Evolutionary conservation across 2,797 vertebrate species (phyloP).

Genomic region (Alcedo quadribrachys): DNA sequence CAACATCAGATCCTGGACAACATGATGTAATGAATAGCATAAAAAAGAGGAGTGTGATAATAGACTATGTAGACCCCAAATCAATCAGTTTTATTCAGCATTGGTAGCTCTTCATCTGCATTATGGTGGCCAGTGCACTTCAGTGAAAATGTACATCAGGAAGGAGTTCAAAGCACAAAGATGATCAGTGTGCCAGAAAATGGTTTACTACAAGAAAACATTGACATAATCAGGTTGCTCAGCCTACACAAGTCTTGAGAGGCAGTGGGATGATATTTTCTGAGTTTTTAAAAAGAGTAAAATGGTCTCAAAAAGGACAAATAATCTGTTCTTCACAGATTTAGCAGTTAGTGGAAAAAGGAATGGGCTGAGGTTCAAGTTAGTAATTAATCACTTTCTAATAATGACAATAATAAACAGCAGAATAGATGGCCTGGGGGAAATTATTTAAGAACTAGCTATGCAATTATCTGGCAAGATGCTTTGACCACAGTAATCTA

Average conservation of each 20-base stretch:
- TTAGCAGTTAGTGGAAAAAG: not conserved
- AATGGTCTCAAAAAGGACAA: not conserved
- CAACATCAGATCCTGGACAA: not conserved
- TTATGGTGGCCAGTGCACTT: not conserved
- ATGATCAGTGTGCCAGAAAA: not conserved
- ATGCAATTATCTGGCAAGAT: not conserved
- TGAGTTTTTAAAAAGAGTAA: not conserved
- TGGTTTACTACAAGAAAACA: not conserved
- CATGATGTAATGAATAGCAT: not conserved
- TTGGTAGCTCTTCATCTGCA: not conserved
- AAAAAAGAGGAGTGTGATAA: not conserved
- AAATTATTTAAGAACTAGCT: not conserved
- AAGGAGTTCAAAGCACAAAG: not conserved
- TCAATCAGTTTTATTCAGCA: not conserved
- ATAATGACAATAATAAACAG: not conserved
- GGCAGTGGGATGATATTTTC: not conserved
- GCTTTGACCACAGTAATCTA: not conserved
- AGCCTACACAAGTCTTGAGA: not conserved
- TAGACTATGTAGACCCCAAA: not conserved
- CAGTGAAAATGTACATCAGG: not conserved
- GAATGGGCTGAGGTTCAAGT: not conserved
- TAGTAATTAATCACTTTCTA: not conserved
- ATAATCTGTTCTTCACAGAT: not conserved
- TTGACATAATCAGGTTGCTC: slow-evolving; percentile 1
- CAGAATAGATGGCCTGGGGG: not conserved